These are phyloP conservation scores for Oncorhynchus nerka DNA, from an alignment of 2,113 vertebrate species.

Conservation along the genomic window DNA sequence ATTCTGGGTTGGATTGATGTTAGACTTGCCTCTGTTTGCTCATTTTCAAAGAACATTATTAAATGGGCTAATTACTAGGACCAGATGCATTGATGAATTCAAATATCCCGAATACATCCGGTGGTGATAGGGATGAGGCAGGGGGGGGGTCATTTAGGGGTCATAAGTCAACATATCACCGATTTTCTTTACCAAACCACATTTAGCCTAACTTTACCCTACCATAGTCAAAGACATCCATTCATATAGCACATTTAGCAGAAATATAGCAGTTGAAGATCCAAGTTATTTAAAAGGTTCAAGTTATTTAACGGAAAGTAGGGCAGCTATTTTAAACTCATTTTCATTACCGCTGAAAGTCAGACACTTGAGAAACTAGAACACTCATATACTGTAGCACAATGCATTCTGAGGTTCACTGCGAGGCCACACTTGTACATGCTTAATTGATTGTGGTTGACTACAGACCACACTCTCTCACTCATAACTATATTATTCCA, in stretches of 20 bases:
- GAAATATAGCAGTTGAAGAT: no score
- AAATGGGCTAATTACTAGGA: neutral
- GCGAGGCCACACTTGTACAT: neutral
- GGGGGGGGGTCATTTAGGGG: no score
- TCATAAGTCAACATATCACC: no score
- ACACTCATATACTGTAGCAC: slow-evolving; percentile 7
- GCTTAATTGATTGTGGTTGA: slow-evolving; percentile 26
- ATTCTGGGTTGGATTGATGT: neutral
- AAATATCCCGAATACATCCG: neutral
- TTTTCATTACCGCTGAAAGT: slow-evolving; percentile 49
- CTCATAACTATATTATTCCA: neutral
- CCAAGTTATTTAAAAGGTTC: neutral
- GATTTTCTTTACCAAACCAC: no score
- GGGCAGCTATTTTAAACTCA: slow-evolving; percentile 58
- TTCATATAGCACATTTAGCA: no score
- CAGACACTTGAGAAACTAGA: slow-evolving; percentile 52
- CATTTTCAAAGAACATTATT: neutral
- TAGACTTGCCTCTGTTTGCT: neutral
- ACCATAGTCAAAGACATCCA: no score
- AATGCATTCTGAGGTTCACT: neutral
- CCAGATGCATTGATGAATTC: neutral
- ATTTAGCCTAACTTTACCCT: no score
- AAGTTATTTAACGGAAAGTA: slow-evolving; percentile 44
- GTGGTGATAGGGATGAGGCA: neutral
- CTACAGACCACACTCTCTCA: slow-evolving; percentile 5